Evolutionary conservation across 1,140 invertebrate genomes (phyloP).

Genomic region (Stegodyphus mimosarum): DNA sequence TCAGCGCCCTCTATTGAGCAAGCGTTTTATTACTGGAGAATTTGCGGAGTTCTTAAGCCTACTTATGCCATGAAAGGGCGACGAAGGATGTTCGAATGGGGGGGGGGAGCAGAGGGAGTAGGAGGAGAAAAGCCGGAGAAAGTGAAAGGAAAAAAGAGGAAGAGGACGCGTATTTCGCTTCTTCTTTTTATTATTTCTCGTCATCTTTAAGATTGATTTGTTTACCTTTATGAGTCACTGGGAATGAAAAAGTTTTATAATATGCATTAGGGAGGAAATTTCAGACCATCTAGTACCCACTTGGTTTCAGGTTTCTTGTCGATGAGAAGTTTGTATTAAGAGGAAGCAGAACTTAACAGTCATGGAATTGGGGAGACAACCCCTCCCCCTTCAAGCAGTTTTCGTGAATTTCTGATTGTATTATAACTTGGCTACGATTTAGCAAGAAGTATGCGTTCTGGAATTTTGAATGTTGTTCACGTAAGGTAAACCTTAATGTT

Average conservation of each 20-base stretch:
- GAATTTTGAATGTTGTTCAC: too few species aligned
- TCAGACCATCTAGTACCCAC: too few species aligned
- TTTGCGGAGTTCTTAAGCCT: conserved; percentile 54
- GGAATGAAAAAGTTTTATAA: conserved; percentile 8
- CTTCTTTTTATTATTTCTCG: conserved; percentile 9
- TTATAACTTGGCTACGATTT: too few species aligned
- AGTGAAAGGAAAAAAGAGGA: not conserved
- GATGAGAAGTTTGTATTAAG: too few species aligned
- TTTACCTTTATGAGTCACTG: conserved; percentile 21
- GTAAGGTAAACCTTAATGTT: too few species aligned
- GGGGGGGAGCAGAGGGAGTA: not conserved
- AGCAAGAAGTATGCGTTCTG: too few species aligned
- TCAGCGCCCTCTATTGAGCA: conserved; percentile 47
- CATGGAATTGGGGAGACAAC: too few species aligned
- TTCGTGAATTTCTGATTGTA: too few species aligned
- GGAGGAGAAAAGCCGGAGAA: too few species aligned
- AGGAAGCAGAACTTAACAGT: too few species aligned
- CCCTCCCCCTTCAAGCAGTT: too few species aligned
- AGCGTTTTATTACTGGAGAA: conserved; percentile 50
- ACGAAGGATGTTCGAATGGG: conserved; percentile 8
- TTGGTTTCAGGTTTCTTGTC: too few species aligned
- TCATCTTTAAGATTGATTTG: conserved; percentile 40
- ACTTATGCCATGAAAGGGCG: conserved; percentile 35
- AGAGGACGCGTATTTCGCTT: not conserved
- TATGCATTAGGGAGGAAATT: not conserved